phyloP scores from a whole-genome alignment of 2,888 invertebrate species.

The Drosophila leonis region DNA sequence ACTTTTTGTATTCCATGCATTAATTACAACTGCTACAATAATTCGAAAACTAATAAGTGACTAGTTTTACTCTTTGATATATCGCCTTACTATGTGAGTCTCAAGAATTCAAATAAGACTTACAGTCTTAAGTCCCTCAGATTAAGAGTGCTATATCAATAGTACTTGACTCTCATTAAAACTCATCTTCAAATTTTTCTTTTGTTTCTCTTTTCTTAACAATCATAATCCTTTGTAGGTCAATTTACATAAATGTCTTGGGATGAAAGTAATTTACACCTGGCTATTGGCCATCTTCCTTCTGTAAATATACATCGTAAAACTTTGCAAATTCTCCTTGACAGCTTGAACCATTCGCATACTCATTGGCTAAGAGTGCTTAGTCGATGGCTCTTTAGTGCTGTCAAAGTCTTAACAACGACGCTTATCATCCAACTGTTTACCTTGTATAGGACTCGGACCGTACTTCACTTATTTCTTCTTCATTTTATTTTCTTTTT shows the following conservation, averaged over 20 bases:
- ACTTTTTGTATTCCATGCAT: no score
- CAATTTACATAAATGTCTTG: neutral
- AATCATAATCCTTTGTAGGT: neutral
- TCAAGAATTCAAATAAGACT: neutral
- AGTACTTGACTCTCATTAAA: neutral
- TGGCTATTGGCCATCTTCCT: neutral
- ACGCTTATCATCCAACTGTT: conserved; percentile 6
- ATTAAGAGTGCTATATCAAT: neutral
- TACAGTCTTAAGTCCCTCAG: neutral
- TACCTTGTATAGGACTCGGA: neutral
- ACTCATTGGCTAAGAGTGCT: conserved; percentile 3
- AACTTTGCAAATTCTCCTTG: neutral
- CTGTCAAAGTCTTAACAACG: neutral
- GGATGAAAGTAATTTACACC: neutral
- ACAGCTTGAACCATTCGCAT: neutral
- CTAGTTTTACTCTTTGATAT: neutral
- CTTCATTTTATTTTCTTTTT: neutral
- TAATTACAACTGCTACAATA: neutral
- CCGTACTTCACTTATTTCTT: neutral
- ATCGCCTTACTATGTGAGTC: neutral
- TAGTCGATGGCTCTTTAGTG: neutral
- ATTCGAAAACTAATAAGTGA: neutral
- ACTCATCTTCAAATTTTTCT: neutral
- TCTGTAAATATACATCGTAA: no score
- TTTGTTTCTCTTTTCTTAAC: neutral